Conservation (phyloP, 2,888 invertebrate species). For the Microplitis manilae region DNA sequence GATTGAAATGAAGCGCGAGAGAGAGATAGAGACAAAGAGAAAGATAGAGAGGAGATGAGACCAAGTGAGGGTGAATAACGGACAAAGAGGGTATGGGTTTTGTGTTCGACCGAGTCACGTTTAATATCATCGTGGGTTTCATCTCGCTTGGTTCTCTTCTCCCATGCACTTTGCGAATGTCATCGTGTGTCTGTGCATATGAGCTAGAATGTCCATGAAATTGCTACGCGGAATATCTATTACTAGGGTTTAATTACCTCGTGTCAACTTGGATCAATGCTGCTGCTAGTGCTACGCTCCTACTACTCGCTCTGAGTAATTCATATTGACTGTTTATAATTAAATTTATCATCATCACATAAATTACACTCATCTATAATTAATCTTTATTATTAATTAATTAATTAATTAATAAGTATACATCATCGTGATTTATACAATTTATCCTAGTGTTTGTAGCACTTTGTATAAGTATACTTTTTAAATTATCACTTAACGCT, state of each 20-base stretch:
- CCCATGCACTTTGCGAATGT: slow-evolving; percentile 19
- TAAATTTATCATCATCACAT: slow-evolving; percentile 4
- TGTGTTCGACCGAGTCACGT: slow-evolving; percentile 7
- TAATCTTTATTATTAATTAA: neutral
- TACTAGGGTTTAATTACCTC: slow-evolving; percentile 20
- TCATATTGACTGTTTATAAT: slow-evolving; percentile 10
- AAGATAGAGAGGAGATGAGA: neutral
- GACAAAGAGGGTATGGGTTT: slow-evolving; percentile 6
- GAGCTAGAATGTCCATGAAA: slow-evolving; percentile 19
- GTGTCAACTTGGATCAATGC: neutral
- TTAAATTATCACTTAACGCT: neutral
- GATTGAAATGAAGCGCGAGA: slow-evolving; percentile 3
- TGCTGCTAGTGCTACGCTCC: neutral
- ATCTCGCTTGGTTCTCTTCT: neutral
- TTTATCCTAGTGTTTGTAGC: neutral
- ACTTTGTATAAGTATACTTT: neutral
- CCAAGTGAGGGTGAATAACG: neutral
- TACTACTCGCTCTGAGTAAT: slow-evolving; percentile 1
- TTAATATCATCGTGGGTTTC: slow-evolving; percentile 16
- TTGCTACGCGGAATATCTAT: slow-evolving; percentile 15
- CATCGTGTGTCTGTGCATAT: slow-evolving; percentile 8
- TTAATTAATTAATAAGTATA: neutral
- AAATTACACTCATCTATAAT: neutral
- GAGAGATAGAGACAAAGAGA: neutral
- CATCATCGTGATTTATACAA: neutral